Base-by-base conservation (phyloP, 2,888 invertebrate genomes). In the Incurvaria masculella region DNA sequence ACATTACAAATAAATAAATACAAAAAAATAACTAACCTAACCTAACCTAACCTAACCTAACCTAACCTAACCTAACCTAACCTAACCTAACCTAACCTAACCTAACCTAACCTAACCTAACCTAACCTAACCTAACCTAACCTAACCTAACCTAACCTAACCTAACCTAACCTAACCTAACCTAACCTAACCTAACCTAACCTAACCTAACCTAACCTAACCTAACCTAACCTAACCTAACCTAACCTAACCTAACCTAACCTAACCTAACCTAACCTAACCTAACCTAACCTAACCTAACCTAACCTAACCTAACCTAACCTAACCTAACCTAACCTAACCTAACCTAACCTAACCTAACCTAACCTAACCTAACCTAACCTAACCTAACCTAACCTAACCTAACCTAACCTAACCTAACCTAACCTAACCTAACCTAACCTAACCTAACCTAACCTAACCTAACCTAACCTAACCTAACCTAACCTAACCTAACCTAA, bases 251-350 rank as follows among this genome's bases (percentile, higher is more conserved):
- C 52, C 52, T 52, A 51, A 51, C 51, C 51, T 51, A 51, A 51
- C 51, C 51, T 51, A 51, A 51, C 51, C 51, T 51, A 51, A 51
- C 51, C 51, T 51, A 49, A 49, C 51, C 51, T 49, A 49, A 49
- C 49, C 49, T 49, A 49, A 49, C 51, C 49, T 49, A 51, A 49
- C 51, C 51, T 51, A 52, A 52, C 52, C 52, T 52, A 52, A 52
- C 52, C 52, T 52, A 52, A 52, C 52, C 52, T 52, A 52, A 52
- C 52, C 52, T 52, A 52, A 52, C 52, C 52, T 52, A 52, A 52
- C 52, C 52, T 52, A 52, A 52, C 52, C 52, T 52, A 52, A 52
- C 52, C 52, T 52, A 52, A 51, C 51, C 51, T 51, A 51, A 51
- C 51, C 51, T 51, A 51, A 51, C 51, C 50, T 50, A 52, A 52